These are phyloP conservation scores for Eupithecia insigniata DNA, from an alignment of 2,888 invertebrate genomes.

Conservation along the genomic window DNA sequence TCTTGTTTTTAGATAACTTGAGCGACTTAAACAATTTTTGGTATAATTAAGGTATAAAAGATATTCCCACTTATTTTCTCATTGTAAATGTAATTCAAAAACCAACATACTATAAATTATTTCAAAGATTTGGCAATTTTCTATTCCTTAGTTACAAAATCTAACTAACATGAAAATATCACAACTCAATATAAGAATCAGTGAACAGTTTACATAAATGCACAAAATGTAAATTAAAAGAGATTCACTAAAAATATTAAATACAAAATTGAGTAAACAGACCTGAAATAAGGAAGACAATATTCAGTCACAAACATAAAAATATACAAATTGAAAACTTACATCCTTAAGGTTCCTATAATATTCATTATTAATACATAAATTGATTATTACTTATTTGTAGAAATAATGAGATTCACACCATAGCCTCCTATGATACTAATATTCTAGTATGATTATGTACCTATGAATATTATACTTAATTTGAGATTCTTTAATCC, in stretches of 20 bases:
- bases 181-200: constrained; percentile 34
- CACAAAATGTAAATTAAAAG: constrained; percentile 30
- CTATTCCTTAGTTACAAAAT: constrained; percentile 22
- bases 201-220: constrained; percentile 23
- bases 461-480: neutral
- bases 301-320: constrained; percentile 28
- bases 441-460: neutral
- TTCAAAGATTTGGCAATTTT: constrained; percentile 28
- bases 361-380: neutral
- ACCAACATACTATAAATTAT: neutral
- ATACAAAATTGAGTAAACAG: constrained; percentile 37
- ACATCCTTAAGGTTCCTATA: neutral
- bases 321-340: constrained; percentile 17
- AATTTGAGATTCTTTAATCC: neutral
- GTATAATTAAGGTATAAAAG: neutral
- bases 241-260: constrained; percentile 37
- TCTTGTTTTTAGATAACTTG: neutral
- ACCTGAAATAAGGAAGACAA: constrained; percentile 32
- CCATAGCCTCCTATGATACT: neutral
- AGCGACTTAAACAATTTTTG: neutral
- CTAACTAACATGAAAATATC: constrained; percentile 36
- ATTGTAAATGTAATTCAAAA: neutral
- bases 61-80: neutral
- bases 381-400: neutral
- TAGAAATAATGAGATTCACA: constrained; percentile 1